These are phyloP conservation scores for Calonectris borealis DNA, from an alignment of 2,113 vertebrate species.

Conservation along the genomic window DNA sequence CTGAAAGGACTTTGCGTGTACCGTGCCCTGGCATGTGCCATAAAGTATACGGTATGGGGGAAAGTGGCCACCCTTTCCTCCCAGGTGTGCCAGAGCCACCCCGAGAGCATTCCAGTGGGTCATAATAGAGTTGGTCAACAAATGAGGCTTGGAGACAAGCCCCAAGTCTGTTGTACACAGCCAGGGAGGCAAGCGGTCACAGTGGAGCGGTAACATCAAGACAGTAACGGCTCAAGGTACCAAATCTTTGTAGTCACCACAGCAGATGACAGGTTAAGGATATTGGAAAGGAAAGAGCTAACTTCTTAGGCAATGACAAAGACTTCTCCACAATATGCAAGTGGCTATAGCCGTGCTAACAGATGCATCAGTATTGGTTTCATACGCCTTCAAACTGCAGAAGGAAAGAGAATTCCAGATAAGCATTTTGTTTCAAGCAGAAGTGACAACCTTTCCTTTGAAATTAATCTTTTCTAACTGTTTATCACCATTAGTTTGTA, in stretches of 20 bases:
- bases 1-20: background rate
- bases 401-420: background rate
- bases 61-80: background rate
- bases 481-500: background rate
- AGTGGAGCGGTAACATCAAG: background rate
- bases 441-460: background rate
- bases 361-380: background rate
- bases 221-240: background rate
- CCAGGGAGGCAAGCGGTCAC: background rate
- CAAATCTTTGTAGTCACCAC: background rate
- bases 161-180: background rate
- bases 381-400: background rate
- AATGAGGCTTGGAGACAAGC: background rate
- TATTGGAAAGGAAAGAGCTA: background rate
- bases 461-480: background rate
- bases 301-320: background rate
- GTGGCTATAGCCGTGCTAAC: background rate
- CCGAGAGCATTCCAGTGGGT: background rate
- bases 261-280: background rate
- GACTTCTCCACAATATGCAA: background rate
- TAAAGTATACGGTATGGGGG: fast-evolving
- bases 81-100: background rate
- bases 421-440: background rate
- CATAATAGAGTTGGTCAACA: background rate
- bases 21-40: fast-evolving